These are phyloP conservation scores for Lepidurus arcticus DNA, from an alignment of 1,140 invertebrate genomes.

Conservation along the genomic window DNA sequence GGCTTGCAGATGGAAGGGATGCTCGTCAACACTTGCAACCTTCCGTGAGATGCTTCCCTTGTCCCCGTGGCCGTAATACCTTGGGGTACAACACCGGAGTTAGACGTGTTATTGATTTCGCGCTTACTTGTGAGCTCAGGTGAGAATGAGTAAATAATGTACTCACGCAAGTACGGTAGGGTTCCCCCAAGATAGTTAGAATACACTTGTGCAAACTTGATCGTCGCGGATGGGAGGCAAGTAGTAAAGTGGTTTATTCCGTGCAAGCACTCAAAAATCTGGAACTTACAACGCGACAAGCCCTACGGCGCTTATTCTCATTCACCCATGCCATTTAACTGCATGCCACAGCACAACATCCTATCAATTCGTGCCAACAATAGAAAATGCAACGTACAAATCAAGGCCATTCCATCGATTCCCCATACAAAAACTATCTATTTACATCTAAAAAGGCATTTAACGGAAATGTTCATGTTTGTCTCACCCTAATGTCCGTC, in stretches of 20 bases:
- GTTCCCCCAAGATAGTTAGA: neutral
- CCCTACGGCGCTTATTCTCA: neutral
- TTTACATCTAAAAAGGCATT: conserved; percentile 12
- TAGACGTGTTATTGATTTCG: neutral
- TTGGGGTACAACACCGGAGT: neutral
- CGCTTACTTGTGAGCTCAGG: neutral
- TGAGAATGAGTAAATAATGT: conserved; percentile 15
- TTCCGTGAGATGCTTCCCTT: neutral
- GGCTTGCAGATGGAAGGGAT: neutral
- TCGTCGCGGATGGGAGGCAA: neutral
- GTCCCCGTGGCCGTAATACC: neutral
- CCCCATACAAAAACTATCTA: conserved; percentile 14
- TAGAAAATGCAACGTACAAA: neutral
- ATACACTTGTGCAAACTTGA: conserved; percentile 5
- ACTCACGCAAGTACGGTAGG: conserved; percentile 7
- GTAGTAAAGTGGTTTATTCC: neutral
- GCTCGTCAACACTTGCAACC: neutral
- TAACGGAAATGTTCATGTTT: neutral
- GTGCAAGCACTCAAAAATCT: neutral
- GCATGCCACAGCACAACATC: neutral
- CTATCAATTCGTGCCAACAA: neutral
- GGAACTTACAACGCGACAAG: conserved; percentile 1
- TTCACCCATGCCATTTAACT: neutral
- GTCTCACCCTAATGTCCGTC: neutral
- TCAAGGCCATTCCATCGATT: neutral